Base-by-base conservation (phyloP, 1,140 invertebrate species). In the Hyles vespertilio region DNA sequence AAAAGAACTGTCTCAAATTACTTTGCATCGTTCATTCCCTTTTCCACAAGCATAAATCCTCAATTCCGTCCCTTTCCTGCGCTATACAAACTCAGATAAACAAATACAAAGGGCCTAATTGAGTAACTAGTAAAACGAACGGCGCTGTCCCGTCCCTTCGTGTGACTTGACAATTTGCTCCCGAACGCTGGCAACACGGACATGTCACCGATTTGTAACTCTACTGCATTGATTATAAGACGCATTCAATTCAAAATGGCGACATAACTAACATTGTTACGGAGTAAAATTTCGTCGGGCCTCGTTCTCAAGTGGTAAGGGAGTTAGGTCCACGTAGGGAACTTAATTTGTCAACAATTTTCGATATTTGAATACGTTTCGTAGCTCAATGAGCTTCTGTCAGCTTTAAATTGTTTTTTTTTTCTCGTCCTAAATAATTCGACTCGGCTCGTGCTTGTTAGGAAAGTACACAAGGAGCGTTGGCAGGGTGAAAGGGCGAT, bases 301-400 rank as follows among this genome's bases (percentile, higher is more conserved):
- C 74, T 69, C 74, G 63, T 76, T 79, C 77, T 84, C 79, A 86
- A 86, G 83, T 86, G 85, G 85, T 84, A 80, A 84, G 82, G 85
- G 84, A 81, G 80, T 81, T 79, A 69, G 76, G 71, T 72, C 74
- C 74, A 72, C 74, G 67, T 70, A 79, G 84, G 82, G 86, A 84
- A 85, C 82, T 89, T 89, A 86, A 89, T 89, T 89, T 87, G 86
- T 89, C 85, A 87, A 89, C 85, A 89, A 89, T 89, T 88, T 89
- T 78, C 82, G 81, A 89, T 89, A 89, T 89, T 89, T 89, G 85
- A 89, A 89, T 89, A 89, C 81, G 84, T 85, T 84, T 82, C 79
- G 77, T 77, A 79, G 80, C 74, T 82, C 81, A 84, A 84, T 87
- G 81, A 84, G 81, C 83, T 84, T 79, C 83, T 81, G 82, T 84